Conservation (phyloP, 2,888 invertebrate genomes). For the Neoscelio sp. region DNA sequence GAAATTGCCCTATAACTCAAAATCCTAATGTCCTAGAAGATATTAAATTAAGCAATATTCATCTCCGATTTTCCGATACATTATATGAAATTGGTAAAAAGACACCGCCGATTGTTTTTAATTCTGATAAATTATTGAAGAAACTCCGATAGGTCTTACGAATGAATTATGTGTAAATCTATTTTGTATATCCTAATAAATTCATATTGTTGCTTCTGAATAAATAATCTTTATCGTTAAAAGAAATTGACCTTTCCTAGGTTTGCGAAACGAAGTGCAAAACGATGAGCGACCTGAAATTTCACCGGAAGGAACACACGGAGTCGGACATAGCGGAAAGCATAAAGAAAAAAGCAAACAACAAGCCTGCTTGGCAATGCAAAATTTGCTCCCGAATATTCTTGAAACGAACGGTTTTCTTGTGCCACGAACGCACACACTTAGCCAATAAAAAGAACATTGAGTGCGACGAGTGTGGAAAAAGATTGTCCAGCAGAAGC, state of each 20-base stretch:
- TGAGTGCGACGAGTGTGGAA: conserved; percentile 77
- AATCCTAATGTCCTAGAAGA: too few relatives aligned
- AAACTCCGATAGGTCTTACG: too few relatives aligned
- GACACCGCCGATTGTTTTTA: too few relatives aligned
- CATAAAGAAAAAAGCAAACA: conserved; percentile 69
- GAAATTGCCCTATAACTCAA: too few relatives aligned
- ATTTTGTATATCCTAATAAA: too few relatives aligned
- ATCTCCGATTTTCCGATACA: too few relatives aligned
- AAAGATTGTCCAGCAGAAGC: conserved; percentile 75
- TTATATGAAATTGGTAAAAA: too few relatives aligned
- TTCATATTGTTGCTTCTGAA: background rate
- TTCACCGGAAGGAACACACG: conserved; percentile 77
- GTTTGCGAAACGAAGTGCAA: conserved; percentile 75
- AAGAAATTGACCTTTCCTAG: conserved; percentile 60
- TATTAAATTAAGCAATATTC: too few relatives aligned
- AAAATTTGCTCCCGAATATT: conserved; percentile 74
- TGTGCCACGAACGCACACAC: conserved; percentile 76
- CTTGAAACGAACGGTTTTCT: conserved; percentile 72
- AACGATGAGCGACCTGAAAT: conserved; percentile 78
- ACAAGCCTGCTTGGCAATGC: conserved; percentile 74
- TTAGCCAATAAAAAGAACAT: conserved; percentile 68
- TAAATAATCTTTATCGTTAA: background rate
- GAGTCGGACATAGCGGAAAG: conserved; percentile 75
- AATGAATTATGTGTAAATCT: conserved; percentile 43
- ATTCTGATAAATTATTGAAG: too few relatives aligned